Conservation (phyloP, 2,113 vertebrate genomes). For the Ceyx melanurus region DNA sequence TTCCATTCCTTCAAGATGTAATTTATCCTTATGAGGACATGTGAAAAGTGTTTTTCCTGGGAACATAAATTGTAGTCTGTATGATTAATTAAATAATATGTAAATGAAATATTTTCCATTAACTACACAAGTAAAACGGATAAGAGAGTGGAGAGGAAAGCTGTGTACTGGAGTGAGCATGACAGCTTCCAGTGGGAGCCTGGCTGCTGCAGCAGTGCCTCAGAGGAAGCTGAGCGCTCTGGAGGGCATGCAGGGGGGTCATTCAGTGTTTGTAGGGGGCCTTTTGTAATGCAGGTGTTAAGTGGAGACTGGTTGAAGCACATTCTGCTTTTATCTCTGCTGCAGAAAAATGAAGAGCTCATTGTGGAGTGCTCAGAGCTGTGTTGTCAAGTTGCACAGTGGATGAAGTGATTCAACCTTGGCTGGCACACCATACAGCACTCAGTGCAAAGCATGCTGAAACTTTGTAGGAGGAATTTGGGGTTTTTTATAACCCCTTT, state of each 20-base stretch:
- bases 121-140: neutral
- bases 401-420: neutral
- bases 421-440: fast-evolving
- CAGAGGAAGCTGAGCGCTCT: neutral
- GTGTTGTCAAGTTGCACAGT: fast-evolving
- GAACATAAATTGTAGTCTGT: neutral
- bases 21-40: conserved; percentile 28
- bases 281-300: neutral
- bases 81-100: conserved; percentile 49
- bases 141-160: neutral
- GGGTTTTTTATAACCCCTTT: neutral
- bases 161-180: neutral
- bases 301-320: neutral
- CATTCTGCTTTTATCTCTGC: neutral
- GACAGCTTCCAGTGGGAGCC: neutral
- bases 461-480: neutral
- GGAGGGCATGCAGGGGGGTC: neutral
- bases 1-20: conserved; percentile 18
- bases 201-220: neutral
- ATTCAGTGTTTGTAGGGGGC: neutral
- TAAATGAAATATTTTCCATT: conserved; percentile 27
- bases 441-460: neutral
- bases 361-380: neutral
- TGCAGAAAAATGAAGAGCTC: neutral
- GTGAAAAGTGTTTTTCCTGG: neutral